These are phyloP conservation scores for Coleophora flavipennella DNA, from an alignment of 2,888 invertebrate species.

Conservation along the genomic window DNA sequence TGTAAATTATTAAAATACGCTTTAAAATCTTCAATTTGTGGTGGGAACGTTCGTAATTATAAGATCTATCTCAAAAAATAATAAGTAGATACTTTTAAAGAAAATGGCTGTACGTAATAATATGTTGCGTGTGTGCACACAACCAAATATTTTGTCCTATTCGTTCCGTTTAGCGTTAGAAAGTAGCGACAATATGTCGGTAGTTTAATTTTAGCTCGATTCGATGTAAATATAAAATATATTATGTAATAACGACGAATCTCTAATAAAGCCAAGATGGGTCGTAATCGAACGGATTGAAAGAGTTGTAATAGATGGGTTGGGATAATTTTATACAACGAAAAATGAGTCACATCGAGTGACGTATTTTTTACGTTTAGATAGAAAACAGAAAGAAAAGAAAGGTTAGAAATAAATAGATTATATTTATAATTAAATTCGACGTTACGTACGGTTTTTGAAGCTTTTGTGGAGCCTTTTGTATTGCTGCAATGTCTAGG, in stretches of 20 bases:
- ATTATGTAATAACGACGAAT: constrained; percentile 13
- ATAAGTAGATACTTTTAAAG: background rate
- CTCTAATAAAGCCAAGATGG: too few relatives aligned
- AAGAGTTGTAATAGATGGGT: too few relatives aligned
- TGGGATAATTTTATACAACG: constrained; percentile 43
- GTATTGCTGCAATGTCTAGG: too few relatives aligned
- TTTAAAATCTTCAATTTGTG: too few relatives aligned
- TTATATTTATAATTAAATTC: background rate
- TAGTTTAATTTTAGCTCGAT: constrained; percentile 31
- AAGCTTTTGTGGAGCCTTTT: too few relatives aligned
- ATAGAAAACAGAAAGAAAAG: background rate
- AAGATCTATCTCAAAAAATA: background rate
- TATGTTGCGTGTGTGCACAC: constrained; percentile 6
- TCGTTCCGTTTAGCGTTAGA: constrained; percentile 27
- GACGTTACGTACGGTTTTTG: too few relatives aligned
- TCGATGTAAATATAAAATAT: constrained; percentile 25
- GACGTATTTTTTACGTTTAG: constrained; percentile 6
- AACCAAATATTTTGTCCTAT: constrained; percentile 36
- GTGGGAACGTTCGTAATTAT: too few relatives aligned
- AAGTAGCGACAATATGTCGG: constrained; percentile 24
- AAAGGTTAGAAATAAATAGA: background rate
- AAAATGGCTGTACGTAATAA: background rate
- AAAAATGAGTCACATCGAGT: constrained; percentile 21
- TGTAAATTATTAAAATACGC: too few relatives aligned
- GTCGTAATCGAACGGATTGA: too few relatives aligned